phyloP scores from a whole-genome alignment of 2,113 vertebrate genomes.

The Ophiodon elongatus region DNA sequence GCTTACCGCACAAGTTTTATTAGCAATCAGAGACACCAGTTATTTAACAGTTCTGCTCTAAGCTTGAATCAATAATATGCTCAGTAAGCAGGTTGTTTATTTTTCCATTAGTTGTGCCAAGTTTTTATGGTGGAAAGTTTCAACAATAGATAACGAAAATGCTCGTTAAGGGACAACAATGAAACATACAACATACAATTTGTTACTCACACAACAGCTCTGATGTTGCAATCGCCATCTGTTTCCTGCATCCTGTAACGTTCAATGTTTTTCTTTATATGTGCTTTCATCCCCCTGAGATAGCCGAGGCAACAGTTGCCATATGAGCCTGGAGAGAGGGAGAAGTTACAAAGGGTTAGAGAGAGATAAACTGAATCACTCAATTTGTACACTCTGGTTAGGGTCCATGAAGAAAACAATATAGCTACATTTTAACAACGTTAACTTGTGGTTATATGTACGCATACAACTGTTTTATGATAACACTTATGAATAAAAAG shows the following conservation, averaged over 20 bases:
- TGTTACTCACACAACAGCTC: slow-evolving; percentile 81
- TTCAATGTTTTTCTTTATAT: not conserved
- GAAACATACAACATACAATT: not conserved
- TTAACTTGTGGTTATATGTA: not conserved
- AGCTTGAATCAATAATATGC: not conserved
- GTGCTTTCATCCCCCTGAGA: accelerated
- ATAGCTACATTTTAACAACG: not conserved
- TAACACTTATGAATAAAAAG: not conserved
- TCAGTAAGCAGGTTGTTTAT: not conserved
- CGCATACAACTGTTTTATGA: not conserved
- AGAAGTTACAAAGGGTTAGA: not conserved
- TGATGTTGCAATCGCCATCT: slow-evolving; percentile 85
- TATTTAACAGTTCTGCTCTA: not conserved
- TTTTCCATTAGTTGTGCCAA: slow-evolving; percentile 33
- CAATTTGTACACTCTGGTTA: not conserved
- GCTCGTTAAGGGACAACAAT: not conserved
- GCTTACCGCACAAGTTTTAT: not conserved
- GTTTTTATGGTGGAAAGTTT: not conserved
- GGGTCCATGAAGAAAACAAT: not conserved
- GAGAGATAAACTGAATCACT: not conserved
- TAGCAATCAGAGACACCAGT: not conserved
- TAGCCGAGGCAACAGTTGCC: slow-evolving; percentile 82
- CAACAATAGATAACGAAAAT: slow-evolving; percentile 17
- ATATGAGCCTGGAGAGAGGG: slow-evolving; percentile 69
- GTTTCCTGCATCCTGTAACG: slow-evolving; percentile 77